Base-by-base conservation (phyloP, 2,797 vertebrate species). In the Danio kyathit region DNA sequence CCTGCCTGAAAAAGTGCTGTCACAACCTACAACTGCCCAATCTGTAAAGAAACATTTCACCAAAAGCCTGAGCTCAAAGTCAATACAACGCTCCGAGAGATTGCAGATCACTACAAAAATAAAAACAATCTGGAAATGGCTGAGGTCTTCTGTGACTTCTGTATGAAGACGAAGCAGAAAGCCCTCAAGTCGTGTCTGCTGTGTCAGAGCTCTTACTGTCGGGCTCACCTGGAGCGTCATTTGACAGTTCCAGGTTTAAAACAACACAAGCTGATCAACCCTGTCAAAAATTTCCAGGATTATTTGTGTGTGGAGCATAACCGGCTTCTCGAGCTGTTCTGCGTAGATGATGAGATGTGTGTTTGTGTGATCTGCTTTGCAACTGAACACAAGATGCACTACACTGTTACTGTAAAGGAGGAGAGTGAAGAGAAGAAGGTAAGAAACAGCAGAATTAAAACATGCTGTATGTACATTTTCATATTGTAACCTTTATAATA, bases 181-280 rank as follows among this genome's bases (percentile, higher is more conserved):
- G n/a, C n/a, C n/a, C n/a, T 77, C 5, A 84, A 81, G 43, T 76
- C 78, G n/a, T 77, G 83, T 54, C 59, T 81, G 46, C 61, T 66
- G 0, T 81, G 74, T 59, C 40, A 75, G 38, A 60, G 70, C 3
- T 84, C 74, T 17, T 84, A 61, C 43, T 84, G 82, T 40, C 44
- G 76, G 5, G 17, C 21, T 46, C 79, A 81, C 38, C 54, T 84
- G 8, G 61, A 81, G 2, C 43, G 8, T 74, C 83, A 67, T n/a
- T 44, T 52, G 61, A 74, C 5, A 8, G 69, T 70, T 56, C 17
- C 40, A 0, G 73, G 44, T 14, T 19, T 77, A 13, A 43, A 19
- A 21, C 78, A 9, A n/a, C 67, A 81, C 52, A 81, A 66, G 40
- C 21, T 80, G n/a, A 73, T 81, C n/a, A 5, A 66, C 7, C 41